A percentile compares a stretch with the other conserved stretches of the same genome.
Evolutionary conservation across 2,888 invertebrate species (phyloP).

Genomic region (Mythimna loreyi): DNA sequence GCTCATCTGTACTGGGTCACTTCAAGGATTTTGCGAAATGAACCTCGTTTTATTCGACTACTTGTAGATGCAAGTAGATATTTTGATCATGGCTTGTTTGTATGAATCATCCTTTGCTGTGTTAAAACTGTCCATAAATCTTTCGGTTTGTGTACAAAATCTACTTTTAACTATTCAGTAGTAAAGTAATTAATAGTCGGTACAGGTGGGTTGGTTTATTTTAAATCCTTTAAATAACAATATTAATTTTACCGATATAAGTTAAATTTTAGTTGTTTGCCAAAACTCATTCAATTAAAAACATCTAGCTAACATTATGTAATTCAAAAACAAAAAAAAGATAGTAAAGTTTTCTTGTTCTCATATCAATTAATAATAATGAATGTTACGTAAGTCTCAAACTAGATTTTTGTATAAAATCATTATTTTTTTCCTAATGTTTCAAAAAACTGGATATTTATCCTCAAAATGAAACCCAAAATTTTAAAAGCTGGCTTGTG

Average conservation of each 20-base stretch:
- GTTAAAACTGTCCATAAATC: conserved; percentile 39
- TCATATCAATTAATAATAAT: neutral
- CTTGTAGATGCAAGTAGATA: conserved; percentile 27
- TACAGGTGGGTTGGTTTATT: conserved; percentile 3
- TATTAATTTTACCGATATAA: neutral
- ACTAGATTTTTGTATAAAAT: neutral
- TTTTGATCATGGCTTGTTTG: conserved; percentile 41
- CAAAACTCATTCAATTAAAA: neutral
- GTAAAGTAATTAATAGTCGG: conserved; percentile 1
- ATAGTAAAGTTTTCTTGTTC: neutral
- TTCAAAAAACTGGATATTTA: neutral
- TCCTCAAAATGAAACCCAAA: conserved; percentile 15
- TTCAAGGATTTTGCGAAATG: conserved; percentile 74
- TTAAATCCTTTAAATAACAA: neutral
- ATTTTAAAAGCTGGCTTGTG: too few species aligned
- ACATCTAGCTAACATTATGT: neutral
- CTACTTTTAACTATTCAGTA: conserved; percentile 11
- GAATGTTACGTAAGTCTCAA: neutral
- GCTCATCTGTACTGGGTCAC: conserved; percentile 65
- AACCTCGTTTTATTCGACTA: conserved; percentile 39
- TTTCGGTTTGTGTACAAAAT: conserved; percentile 25
- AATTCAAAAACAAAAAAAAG: neutral
- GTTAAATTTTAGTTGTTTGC: too few species aligned
- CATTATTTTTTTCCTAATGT: neutral
- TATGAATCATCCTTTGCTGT: conserved; percentile 45